Evolutionary conservation across 1,140 invertebrate species (phyloP), one percentile per base, ranked within the genome.

Genomic region (Ladona fulva): DNA sequence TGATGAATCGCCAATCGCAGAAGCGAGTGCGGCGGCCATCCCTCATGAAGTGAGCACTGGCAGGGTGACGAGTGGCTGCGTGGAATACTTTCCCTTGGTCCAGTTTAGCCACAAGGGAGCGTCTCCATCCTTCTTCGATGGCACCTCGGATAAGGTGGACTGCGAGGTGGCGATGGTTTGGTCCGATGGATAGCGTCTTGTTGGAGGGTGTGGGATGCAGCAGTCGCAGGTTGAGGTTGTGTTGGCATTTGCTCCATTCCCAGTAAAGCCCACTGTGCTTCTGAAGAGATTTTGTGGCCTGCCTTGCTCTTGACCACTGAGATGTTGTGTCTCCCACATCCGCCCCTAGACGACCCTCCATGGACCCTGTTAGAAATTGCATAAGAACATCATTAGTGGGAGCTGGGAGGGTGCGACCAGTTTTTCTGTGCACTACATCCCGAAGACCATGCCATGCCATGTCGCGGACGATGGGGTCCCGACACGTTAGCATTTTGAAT

Each of bases 1-100:
- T 84, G 3, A 85, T 79, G 78, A 86, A 85, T 11, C 84, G 81
- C n/a, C 84, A 85, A 59, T 85, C 83, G 6, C 80, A 79, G 75
- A 85, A 84, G 16, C 82, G 77, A 19, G 81, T 83, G 78, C 76
- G 82, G 7, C 77, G 77, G 0, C 84, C 84, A 0, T 24, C 78
- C 0, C 79, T 25, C 52, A 83, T 73, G 75, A 84, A 83, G 77
- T 84, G 81, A 78, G 81, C 80, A 44, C 74, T 77, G 74, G 78
- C 42, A 22, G 16, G 42, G 73, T 73, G 25, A 0, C 74, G 25
- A 0, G 74, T 16, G 10, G 80, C 78, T 0, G 75, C 76, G 12
- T 81, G 37, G 42, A 25, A 79, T 0, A 81, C 82, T 77, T 81
- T 82, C 0, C 80, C 82, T 75, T 83, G 81, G 74, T 82, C 82